These are phyloP conservation scores for Eufriesea mexicana DNA, from an alignment of 1,140 invertebrate genomes.

Conservation along the genomic window DNA sequence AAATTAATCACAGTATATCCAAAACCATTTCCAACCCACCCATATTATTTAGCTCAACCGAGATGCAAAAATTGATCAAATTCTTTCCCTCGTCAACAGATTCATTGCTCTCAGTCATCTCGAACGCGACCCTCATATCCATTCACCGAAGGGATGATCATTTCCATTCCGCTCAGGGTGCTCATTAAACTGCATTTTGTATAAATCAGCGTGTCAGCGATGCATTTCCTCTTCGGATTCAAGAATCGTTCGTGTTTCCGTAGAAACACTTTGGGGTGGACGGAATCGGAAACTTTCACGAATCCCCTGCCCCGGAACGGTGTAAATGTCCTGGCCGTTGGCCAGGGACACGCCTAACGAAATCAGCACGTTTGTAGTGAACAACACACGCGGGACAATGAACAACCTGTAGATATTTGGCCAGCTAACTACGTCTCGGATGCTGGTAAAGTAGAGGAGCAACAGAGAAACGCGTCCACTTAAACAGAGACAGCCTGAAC, in stretches of 20 bases:
- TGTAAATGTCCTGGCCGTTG: slow-evolving; percentile 72
- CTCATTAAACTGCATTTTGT: neutral
- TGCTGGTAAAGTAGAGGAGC: slow-evolving; percentile 6
- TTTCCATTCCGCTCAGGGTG: neutral
- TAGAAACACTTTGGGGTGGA: neutral
- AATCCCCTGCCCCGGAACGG: slow-evolving; percentile 27
- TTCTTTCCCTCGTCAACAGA: no score
- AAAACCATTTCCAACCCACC: no score
- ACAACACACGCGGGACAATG: slow-evolving; percentile 70
- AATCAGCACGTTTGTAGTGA: slow-evolving; percentile 74
- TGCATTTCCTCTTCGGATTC: neutral
- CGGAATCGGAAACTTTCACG: slow-evolving; percentile 52
- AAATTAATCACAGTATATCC: no score
- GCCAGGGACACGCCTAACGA: slow-evolving; percentile 72
- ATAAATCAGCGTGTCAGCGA: neutral
- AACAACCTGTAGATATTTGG: slow-evolving; percentile 78
- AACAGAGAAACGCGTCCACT: no score
- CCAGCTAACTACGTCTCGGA: slow-evolving; percentile 42
- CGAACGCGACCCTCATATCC: no score
- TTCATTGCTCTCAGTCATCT: no score
- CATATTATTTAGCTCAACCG: no score
- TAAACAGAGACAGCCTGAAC: neutral
- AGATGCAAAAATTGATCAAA: no score
- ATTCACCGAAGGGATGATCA: no score
- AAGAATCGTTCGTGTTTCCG: slow-evolving; percentile 2